Evolutionary conservation across 2,113 vertebrate genomes (phyloP), one percentile per base, ranked within the genome.

Genomic region (Poecilia latipinna): DNA sequence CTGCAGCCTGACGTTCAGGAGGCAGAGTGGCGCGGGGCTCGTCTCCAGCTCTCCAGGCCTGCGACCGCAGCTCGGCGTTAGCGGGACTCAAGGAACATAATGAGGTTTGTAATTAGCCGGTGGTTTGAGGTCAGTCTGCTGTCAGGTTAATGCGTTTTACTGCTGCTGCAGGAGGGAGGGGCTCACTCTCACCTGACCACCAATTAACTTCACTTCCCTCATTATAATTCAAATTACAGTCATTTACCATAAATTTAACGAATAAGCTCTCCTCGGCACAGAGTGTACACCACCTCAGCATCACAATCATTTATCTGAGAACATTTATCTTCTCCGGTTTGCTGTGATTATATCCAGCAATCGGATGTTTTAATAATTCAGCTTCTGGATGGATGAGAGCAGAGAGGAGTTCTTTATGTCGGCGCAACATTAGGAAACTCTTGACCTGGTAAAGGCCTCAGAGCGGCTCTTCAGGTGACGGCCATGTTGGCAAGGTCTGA

Each of bases 41-140:
- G 72, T 32, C 70, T 77, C 57, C 61, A 68, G 68, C 12, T 17
- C 26, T 65, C 33, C 77, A 35, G 73, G 68, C 44, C 62, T 76
- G 76, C n/a, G 42, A 83, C 74, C 77, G 74, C 77, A 64, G 4
- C 72, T 57, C 76, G 84, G 88, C 88, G 87, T 86, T 82, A 91
- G 88, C 88, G 83, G 85, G 83, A 84, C 77, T 72, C 82, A 73
- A 77, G 74, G 80, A 86, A 82, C 86, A 86, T 89, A 88, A 90
- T 86, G 88, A 92, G 89, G 70, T 91, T 88, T 85, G 90, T 91
- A 92, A 92, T 91, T 90, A 90, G 89, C 91, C 82, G 61, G 48
- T 54, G 85, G 85, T 85, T 88, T 82, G 76, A 88, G 89, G 89
- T 90, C 86, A 87, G 79, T 75, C 82, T 68, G 74, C 87, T 83